Evolutionary conservation across 2,888 invertebrate genomes (phyloP), one percentile per base, ranked within the genome.

Genomic region (Panopea generosa): DNA sequence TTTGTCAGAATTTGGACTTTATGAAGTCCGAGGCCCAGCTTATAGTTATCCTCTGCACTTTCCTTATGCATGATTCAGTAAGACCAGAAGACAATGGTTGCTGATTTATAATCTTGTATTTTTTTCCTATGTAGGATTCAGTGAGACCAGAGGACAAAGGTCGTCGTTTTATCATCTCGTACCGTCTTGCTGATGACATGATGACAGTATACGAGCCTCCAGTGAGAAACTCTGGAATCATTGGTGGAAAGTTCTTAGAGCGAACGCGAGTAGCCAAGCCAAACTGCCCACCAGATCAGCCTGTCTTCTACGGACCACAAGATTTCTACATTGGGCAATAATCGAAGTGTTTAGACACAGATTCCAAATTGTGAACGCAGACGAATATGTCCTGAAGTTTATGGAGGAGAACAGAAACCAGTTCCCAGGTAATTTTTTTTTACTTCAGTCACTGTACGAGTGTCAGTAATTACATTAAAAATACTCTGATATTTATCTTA

Each of bases 351-450:
- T 95, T 91, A 95, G 95, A 81, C 96, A 96, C 91, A 94, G 96
- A 47, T 97, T 97, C 92, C 93, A 94, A 83, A 95, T 97, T 82
- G 95, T 94, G 38, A 96, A 96, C 1, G 97, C 97, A 1, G 98
- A 98, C 91, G 96, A 96, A 88, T 98, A 94, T 89, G 97, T 97
- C 0, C 93, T 97, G 59, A 94, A 96, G 50, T 98, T 92, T 83
- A 92, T 93, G 90, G 90, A 93, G 73, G 88, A 90, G n/a, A 90
- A 93, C 77, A 83, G 83, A 9, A 72, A 87, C 47, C 89, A 92
- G 70, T 93, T 93, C 83, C 87, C 92, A 83, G 86, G 92, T 92
- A 86, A n/a, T 53, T 40, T 49, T 45, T 14, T 40, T 45, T 45
- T 45, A 45, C 45, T 9, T 16, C 33, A 33, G 11, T 33, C 33